phyloP scores from a whole-genome alignment of 2,113 vertebrate genomes.

The Phodopus roborovskii region DNA sequence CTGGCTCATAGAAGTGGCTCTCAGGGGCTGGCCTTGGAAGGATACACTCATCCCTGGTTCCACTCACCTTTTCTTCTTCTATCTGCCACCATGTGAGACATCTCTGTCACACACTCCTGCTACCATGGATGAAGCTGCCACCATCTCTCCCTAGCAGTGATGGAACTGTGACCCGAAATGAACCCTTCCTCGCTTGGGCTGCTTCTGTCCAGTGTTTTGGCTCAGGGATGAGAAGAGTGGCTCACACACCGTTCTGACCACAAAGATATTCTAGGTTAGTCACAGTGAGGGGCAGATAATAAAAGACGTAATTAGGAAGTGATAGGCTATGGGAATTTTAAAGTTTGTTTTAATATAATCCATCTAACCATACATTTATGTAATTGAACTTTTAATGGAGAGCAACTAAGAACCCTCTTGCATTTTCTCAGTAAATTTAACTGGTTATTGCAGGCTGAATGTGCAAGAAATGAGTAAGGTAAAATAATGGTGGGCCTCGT shows the following conservation, averaged over 20 bases:
- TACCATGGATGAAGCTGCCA: background rate
- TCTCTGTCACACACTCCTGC: background rate
- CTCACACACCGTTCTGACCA: background rate
- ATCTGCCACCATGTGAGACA: background rate
- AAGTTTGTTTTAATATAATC: slow-evolving; percentile 1
- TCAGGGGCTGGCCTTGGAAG: background rate
- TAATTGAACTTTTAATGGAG: background rate
- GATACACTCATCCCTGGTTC: background rate
- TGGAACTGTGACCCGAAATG: background rate
- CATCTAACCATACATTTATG: background rate
- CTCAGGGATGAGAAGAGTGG: background rate
- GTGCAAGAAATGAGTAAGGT: background rate
- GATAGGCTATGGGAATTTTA: background rate
- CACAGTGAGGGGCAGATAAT: background rate
- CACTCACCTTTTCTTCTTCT: background rate
- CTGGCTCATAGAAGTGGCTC: background rate
- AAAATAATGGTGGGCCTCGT: background rate
- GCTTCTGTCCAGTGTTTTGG: background rate
- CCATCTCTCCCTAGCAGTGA: background rate
- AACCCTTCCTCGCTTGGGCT: background rate
- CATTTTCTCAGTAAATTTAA: background rate
- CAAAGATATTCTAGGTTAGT: background rate
- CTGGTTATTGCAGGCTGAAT: background rate
- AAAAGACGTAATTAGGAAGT: background rate
- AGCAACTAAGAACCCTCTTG: background rate